Evolutionary conservation across 2,113 vertebrate genomes (phyloP), one percentile per base, ranked within the genome.

Genomic region (Cyphomyrus plagiostoma): DNA sequence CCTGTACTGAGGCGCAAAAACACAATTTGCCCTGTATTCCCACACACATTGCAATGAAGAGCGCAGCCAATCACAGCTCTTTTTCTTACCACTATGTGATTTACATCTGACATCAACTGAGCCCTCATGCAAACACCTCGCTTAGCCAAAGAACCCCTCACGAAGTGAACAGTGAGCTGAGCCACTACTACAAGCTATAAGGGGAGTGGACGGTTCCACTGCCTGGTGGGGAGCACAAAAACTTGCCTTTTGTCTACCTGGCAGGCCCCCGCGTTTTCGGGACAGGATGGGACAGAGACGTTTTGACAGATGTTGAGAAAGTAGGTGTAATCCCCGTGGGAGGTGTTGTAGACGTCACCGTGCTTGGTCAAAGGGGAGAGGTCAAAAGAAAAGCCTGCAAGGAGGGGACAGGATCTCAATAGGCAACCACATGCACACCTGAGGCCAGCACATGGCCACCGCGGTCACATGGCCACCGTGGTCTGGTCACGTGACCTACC

Each of bases 311-410:
- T 90, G 0, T 97, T 99, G 92, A 99, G 94, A 70, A 96, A 95
- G 90, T 98, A 99, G 7, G 92, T 89, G 10, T 99, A 99, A 17
- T 91, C 90, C 0, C 1, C 88, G 0, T 92, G 93, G 39, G 91
- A 94, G 48, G 97, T 88, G 89, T 93, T 90, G 90, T 99, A 98
- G 88, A 35, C 90, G 1, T 88, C 92, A 1, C 89, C 94, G 0
- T 77, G 91, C 94, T 97, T 98, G 46, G 90, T 92, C 91, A 99
- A 95, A 1, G 97, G 96, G 2, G 96, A 97, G 89, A 99, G 93
- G 92, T 99, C 96, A 90, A 98, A 99, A 15, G 95, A 98, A 92
- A 98, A 96, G 0, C 97, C 97, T 98, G 80, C 17, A 53, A 50
- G 85, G n/a, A 84, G 77, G 3, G 89, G 4, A 74, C 56, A 23